Percentiles rank a stretch among this genome's conserved stretches.
These are phyloP conservation scores for Trisateles emortualis DNA, from an alignment of 2,888 invertebrate species.

Conservation along the genomic window DNA sequence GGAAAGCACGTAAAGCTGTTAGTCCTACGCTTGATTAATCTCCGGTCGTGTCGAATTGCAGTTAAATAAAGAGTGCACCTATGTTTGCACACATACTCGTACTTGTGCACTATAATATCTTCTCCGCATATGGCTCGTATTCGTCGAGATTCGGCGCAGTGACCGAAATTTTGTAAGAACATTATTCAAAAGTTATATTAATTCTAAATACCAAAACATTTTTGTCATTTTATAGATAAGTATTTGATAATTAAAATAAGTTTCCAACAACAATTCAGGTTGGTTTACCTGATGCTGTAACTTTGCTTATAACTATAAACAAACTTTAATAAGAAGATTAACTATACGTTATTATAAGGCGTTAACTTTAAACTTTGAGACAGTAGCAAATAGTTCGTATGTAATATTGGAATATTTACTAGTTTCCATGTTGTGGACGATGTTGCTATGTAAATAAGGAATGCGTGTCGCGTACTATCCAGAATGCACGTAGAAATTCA, in stretches of 20 bases:
- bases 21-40: too few species aligned
- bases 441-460: background rate
- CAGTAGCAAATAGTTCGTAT: background rate
- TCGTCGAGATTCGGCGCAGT: too few species aligned
- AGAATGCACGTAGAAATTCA: conserved; percentile 2
- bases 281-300: background rate
- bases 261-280: background rate
- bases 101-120: too few species aligned
- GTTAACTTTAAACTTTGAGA: conserved; percentile 17
- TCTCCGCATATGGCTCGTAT: too few species aligned
- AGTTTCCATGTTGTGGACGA: background rate
- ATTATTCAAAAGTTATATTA: too few species aligned
- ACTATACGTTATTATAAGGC: conserved; percentile 20
- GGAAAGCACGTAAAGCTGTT: too few species aligned
- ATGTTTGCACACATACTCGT: too few species aligned
- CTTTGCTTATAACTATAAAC: conserved; percentile 16
- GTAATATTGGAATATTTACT: background rate
- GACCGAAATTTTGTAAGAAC: too few species aligned
- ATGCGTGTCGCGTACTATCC: background rate
- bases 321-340: conserved; percentile 34
- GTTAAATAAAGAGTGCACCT: too few species aligned
- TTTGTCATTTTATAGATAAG: too few species aligned
- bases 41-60: too few species aligned
- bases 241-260: background rate
- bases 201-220: too few species aligned